phyloP scores from a whole-genome alignment of 2,888 invertebrate species.

The Tenthredo distinguenda region DNA sequence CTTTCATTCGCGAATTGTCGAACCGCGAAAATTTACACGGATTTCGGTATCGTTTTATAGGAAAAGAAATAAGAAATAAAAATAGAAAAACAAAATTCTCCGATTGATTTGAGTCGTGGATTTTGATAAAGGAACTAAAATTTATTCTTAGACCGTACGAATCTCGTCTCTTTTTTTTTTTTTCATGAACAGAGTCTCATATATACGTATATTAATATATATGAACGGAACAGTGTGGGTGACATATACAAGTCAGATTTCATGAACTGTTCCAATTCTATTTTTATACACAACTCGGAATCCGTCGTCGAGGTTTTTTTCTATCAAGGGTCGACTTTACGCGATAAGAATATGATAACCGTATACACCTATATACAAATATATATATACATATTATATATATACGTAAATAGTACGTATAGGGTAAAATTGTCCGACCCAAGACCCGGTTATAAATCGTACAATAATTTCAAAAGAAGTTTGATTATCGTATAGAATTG shows the following conservation, averaged over 20 bases:
- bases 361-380: too few species aligned
- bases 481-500: not conserved
- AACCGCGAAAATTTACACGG: not conserved
- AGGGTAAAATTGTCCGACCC: not conserved
- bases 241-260: not conserved
- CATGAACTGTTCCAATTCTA: constrained; percentile 29
- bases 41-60: not conserved
- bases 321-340: constrained; percentile 17
- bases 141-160: not conserved
- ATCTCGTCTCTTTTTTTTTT: not conserved
- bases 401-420: not conserved
- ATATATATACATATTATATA: not conserved
- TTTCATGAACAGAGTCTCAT: not conserved
- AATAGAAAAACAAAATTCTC: not conserved
- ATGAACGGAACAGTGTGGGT: not conserved
- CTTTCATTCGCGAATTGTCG: constrained; percentile 14
- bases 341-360: constrained; percentile 27
- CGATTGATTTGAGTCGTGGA: not conserved
- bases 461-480: not conserved
- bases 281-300: constrained; percentile 12
- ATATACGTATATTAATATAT: not conserved
- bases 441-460: not conserved
- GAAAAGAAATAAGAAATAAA: too few species aligned
- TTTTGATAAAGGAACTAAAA: not conserved
- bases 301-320: constrained; percentile 15